Evolutionary conservation across 1,140 invertebrate species (phyloP), one percentile per base, ranked within the genome.

Genomic region (Uloborus diversus): DNA sequence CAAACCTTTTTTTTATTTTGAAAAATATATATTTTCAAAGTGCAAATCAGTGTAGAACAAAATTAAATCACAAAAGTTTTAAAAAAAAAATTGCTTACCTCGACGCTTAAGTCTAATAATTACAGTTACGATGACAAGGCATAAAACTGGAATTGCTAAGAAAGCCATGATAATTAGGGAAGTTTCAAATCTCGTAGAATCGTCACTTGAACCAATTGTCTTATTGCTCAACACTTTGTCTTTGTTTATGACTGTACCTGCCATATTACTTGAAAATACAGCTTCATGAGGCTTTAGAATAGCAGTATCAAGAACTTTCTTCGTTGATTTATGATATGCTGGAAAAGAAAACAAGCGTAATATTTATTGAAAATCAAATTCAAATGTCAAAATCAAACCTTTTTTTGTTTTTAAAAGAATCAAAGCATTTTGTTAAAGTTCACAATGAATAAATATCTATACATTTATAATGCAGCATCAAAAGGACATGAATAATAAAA

Each of bases 121-220:
- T 9, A 81, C 71, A 20, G 82, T 79, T 27, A 82, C 28, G 14
- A 82, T 4, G 13, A 83, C 59, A n/a, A 82, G 33, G 11, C 82
- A 53, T 9, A 83, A 37, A 62, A 83, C 65, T 14, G 82, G 82
- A 30, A 83, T 81, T 14, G 76, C 82, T 28, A 83, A 61, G 9
- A 83, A 62, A 25, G 78, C 68, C 59, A 83, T 76, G 11, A 83
- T 81, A 30, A 83, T 78, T 33, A 83, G 27, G 4, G 82, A 82
- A 32, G 82, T 78, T 28, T 79, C 59, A 30, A 82, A 78, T 17
- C 69, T 35, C 27, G 32, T 49, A 14, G 64, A 53, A 33, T 79
- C 81, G 17, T 49, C 64, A 13, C 59, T 56, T n/a, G 32, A 37
- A 32, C 47, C 9, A 13, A 57, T 13, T 51, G 37, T 33, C 25